Percentiles rank a stretch among this genome's conserved stretches.
phyloP scores from a whole-genome alignment of 2,888 invertebrate genomes.

The Graphium colonna region DNA sequence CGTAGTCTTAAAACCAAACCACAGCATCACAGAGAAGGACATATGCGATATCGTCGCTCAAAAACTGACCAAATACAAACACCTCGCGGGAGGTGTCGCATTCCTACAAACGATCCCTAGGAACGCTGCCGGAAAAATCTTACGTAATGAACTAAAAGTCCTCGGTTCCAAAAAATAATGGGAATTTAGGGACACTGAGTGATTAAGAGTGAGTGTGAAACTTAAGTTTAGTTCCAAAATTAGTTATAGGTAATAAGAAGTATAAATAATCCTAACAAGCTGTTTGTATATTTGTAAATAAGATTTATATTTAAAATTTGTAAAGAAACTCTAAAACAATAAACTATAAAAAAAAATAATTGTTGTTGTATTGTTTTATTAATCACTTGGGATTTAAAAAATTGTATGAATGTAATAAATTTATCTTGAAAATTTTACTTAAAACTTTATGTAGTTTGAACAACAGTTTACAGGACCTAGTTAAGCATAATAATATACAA shows the following conservation, averaged over 20 bases:
- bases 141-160: conserved; percentile 84
- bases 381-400: too few relatives aligned
- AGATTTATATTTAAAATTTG: background rate
- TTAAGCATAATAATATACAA: too few relatives aligned
- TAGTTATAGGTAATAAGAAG: too few relatives aligned
- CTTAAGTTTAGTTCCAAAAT: background rate
- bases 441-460: too few relatives aligned
- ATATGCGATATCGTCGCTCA: conserved; percentile 79
- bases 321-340: too few relatives aligned
- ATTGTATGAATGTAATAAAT: too few relatives aligned
- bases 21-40: conserved; percentile 77
- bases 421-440: too few relatives aligned
- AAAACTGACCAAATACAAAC: conserved; percentile 87
- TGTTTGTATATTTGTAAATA: background rate
- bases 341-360: too few relatives aligned
- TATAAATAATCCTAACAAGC: conserved; percentile 20
- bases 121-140: conserved; percentile 87
- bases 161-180: conserved; percentile 42
- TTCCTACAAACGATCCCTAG: conserved; percentile 86
- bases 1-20: conserved; percentile 81
- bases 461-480: too few relatives aligned
- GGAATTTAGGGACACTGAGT: background rate
- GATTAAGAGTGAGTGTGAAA: background rate
- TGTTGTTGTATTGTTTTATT: too few relatives aligned
- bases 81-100: conserved; percentile 84